phyloP scores from a whole-genome alignment of 2,113 vertebrate genomes.

The Halcyon malimbica region DNA sequence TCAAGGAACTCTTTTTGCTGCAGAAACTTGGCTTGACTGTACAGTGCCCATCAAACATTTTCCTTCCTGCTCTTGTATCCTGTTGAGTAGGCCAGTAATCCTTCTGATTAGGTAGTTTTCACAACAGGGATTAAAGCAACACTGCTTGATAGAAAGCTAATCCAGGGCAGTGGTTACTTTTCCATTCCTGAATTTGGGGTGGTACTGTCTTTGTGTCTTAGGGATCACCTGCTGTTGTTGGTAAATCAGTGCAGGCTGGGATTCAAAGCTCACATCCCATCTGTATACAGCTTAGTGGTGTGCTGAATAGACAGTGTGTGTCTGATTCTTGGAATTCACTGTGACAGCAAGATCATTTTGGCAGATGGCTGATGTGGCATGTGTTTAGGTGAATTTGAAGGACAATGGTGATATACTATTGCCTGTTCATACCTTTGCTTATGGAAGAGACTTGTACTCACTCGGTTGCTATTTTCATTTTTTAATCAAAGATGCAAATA shows the following conservation, averaged over 20 bases:
- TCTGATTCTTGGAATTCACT: neutral
- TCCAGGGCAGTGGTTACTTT: neutral
- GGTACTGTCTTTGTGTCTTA: neutral
- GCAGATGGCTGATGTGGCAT: neutral
- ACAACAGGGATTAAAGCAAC: neutral
- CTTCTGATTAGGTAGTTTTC: neutral
- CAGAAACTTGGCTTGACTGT: neutral
- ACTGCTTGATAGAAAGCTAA: neutral
- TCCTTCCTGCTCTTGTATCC: neutral
- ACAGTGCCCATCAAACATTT: neutral
- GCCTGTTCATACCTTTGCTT: neutral
- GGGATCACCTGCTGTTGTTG: neutral
- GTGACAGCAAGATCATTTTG: constrained; percentile 2
- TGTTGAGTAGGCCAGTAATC: neutral
- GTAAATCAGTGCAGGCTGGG: neutral
- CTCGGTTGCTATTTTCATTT: neutral
- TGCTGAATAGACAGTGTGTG: neutral
- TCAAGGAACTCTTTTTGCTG: neutral
- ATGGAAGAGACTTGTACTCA: neutral
- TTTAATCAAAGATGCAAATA: neutral
- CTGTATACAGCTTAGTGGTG: neutral
- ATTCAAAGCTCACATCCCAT: neutral
- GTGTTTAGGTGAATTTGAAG: neutral
- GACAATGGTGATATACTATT: neutral
- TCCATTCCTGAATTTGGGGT: neutral